phyloP scores from a whole-genome alignment of 2,888 invertebrate genomes.

The Gnatocerus cornutus region DNA sequence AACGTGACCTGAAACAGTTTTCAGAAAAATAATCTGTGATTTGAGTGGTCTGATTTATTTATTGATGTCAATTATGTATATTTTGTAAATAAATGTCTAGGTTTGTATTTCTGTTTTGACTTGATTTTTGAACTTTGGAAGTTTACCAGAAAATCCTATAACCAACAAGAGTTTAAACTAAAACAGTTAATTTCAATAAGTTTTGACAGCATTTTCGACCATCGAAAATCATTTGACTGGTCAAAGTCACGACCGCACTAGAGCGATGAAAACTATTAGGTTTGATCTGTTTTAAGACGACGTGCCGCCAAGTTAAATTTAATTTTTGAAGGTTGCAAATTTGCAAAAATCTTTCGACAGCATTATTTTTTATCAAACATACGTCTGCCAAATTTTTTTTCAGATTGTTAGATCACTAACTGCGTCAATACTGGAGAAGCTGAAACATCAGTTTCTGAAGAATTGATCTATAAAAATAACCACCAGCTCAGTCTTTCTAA shows the following conservation, averaged over 20 bases:
- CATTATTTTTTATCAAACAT: conserved; percentile 2
- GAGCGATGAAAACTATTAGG: too few species aligned
- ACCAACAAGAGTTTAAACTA: too few species aligned
- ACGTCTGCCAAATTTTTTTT: not conserved
- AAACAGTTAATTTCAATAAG: too few species aligned
- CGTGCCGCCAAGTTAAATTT: not conserved
- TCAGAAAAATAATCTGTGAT: conserved; percentile 29
- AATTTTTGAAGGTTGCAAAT: not conserved
- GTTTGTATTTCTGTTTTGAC: not conserved
- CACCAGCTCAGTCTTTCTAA: too few species aligned
- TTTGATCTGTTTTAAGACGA: too few species aligned
- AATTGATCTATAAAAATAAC: too few species aligned
- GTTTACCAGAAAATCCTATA: too few species aligned
- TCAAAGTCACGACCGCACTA: too few species aligned
- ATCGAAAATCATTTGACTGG: too few species aligned
- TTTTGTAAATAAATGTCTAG: conserved; percentile 30
- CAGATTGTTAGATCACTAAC: not conserved
- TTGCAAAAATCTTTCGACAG: not conserved
- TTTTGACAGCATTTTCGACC: too few species aligned
- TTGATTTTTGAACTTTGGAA: not conserved
- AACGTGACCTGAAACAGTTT: conserved; percentile 27
- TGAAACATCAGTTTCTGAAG: not conserved
- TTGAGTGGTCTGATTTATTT: conserved; percentile 21
- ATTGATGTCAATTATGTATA: conserved; percentile 13
- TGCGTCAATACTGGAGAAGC: not conserved